These are phyloP conservation scores for Temnothorax curvispinosus DNA, from an alignment of 1,140 invertebrate genomes.

Conservation along the genomic window DNA sequence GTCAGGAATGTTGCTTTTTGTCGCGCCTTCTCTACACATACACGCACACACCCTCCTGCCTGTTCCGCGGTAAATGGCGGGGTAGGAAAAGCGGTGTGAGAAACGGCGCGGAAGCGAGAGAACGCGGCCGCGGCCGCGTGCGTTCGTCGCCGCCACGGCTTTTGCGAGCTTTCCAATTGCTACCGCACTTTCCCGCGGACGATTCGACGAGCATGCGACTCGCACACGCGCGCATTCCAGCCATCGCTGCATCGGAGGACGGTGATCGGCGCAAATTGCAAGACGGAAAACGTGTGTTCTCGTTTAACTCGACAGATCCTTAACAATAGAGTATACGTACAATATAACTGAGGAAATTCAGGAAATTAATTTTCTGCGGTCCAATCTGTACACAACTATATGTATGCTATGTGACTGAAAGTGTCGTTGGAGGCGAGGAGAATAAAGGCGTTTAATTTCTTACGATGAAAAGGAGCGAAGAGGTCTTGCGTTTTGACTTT, in stretches of 20 bases:
- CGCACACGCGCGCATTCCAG: not conserved
- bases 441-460: not conserved
- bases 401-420: not conserved
- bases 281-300: not conserved
- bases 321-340: not conserved
- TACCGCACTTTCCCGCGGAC: not conserved
- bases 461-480: not conserved
- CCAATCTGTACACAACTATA: not conserved
- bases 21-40: constrained; percentile 81
- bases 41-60: not conserved
- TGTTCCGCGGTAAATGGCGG: constrained; percentile 70
- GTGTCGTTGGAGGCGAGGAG: not conserved
- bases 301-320: not conserved
- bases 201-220: constrained; percentile 4
- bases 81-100: constrained; percentile 68
- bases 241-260: not conserved
- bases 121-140: constrained; percentile 15
- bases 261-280: not conserved
- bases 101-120: constrained; percentile 66
- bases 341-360: not conserved
- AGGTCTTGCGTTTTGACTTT: not conserved
- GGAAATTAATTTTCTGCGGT: not conserved
- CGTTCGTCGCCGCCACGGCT: constrained; percentile 11
- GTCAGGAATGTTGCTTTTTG: constrained; percentile 83
- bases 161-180: constrained; percentile 55